A percentile compares a stretch with the other conserved stretches of the same genome.
These are phyloP conservation scores for Rhincodon typus DNA, from an alignment of 2,797 vertebrate species.

Conservation along the genomic window DNA sequence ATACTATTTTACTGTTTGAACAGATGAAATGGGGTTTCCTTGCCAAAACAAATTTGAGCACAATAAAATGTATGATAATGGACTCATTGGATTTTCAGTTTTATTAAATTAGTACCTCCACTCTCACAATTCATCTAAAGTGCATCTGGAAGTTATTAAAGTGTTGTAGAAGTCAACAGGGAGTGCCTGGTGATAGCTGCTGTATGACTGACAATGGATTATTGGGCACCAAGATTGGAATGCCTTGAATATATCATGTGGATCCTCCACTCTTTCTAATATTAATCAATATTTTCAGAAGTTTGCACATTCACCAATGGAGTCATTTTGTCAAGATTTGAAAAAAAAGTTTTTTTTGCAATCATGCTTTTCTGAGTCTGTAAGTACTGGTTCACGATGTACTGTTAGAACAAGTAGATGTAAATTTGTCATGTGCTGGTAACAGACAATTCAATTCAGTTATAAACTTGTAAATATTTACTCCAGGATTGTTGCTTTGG, in stretches of 20 bases:
- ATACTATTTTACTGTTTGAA: neutral
- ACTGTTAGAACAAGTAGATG: neutral
- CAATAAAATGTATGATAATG: conserved; percentile 4
- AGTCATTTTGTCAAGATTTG: neutral
- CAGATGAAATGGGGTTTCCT: conserved; percentile 32
- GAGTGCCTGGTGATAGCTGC: neutral
- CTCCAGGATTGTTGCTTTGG: neutral
- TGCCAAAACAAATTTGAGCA: conserved; percentile 36
- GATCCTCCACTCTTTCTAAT: neutral
- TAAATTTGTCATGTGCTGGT: neutral
- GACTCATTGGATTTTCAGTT: neutral
- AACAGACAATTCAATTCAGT: neutral
- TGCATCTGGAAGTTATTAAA: conserved; percentile 28
- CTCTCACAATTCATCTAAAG: neutral
- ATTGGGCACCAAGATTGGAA: neutral
- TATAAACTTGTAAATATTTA: neutral
- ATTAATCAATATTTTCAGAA: neutral
- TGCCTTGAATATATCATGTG: neutral
- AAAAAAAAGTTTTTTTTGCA: neutral
- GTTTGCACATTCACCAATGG: neutral
- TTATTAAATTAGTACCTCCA: conserved; percentile 30
- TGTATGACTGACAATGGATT: neutral
- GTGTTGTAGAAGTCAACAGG: neutral
- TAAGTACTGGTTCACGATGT: neutral
- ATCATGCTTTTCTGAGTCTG: neutral